Conservation (phyloP, 2,888 invertebrate species). For the Orchesella flavescens region DNA sequence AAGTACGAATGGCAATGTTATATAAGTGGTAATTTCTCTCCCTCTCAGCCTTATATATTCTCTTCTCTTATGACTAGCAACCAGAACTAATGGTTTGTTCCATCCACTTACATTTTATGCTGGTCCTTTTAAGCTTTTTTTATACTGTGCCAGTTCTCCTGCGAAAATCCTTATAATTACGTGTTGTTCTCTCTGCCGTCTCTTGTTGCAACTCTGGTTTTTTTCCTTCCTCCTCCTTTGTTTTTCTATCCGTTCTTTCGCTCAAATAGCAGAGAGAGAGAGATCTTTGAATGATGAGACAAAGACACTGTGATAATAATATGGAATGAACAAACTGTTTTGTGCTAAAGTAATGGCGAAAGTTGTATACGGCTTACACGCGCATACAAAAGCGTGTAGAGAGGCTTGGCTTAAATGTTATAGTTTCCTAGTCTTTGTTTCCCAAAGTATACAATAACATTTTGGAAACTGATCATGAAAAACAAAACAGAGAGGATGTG, state of each 20-base stretch:
- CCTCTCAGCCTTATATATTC: conserved; percentile 13
- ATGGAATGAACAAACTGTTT: conserved; percentile 30
- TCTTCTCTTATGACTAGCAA: conserved; percentile 47
- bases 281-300: conserved; percentile 41
- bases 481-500: background rate
- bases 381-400: background rate
- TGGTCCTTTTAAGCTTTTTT: conserved; percentile 22
- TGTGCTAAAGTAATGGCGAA: conserved; percentile 5
- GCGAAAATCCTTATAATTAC: conserved; percentile 56
- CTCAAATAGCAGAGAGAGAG: conserved; percentile 10
- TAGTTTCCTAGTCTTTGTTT: conserved; percentile 25
- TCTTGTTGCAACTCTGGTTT: conserved; percentile 37
- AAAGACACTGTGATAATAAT: conserved; percentile 43
- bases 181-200: conserved; percentile 7
- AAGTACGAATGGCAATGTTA: background rate
- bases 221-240: conserved; percentile 3
- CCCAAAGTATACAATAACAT: conserved; percentile 20
- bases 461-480: conserved; percentile 6
- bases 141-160: conserved; percentile 28
- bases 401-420: background rate
- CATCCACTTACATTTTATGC: conserved; percentile 27
- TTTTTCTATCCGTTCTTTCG: background rate
- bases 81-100: conserved; percentile 58
- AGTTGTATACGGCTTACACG: background rate
- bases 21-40: conserved; percentile 14